A percentile compares a stretch with the other conserved stretches of the same genome.
Evolutionary conservation across 2,888 invertebrate genomes (phyloP).

Genomic region (Ecliptopera silaceata): DNA sequence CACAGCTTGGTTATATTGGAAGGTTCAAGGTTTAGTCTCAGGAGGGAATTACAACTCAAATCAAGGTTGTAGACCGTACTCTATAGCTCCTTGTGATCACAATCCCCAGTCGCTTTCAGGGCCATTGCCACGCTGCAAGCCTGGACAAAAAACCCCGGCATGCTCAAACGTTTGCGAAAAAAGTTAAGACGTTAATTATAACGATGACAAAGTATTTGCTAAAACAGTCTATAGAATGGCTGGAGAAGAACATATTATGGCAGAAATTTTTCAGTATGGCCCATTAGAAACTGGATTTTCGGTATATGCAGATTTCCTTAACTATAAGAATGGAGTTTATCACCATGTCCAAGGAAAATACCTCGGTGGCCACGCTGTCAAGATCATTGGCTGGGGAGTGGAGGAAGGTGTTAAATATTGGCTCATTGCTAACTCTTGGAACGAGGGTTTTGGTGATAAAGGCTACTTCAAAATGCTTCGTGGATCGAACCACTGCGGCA

Average conservation of each 20-base stretch:
- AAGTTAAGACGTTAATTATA: conserved; percentile 58
- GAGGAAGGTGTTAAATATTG: conserved; percentile 88
- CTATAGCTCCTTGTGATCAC: conserved; percentile 94
- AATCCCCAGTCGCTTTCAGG: conserved; percentile 91
- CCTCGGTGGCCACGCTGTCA: conserved; percentile 15
- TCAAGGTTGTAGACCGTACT: conserved; percentile 94
- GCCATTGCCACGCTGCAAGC: too few relatives aligned
- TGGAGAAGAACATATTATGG: conserved; percentile 55
- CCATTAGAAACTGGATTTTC: conserved; percentile 73
- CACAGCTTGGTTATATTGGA: conserved; percentile 94
- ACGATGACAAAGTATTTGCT: too few relatives aligned
- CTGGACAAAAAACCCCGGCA: conserved; percentile 74
- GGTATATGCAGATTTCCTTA: conserved; percentile 13
- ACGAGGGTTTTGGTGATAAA: conserved; percentile 90
- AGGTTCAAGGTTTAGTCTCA: conserved; percentile 91
- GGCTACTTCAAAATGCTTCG: conserved; percentile 88
- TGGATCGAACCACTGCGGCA: conserved; percentile 11
- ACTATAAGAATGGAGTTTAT: conserved; percentile 28
- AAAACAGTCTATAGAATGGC: too few relatives aligned
- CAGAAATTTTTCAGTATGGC: conserved; percentile 87
- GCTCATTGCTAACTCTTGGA: conserved; percentile 94
- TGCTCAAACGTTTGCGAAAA: too few relatives aligned
- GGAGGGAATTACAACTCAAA: conserved; percentile 91
- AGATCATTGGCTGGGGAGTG: conserved; percentile 90
- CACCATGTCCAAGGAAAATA: neutral